phyloP scores from a whole-genome alignment of 1,140 invertebrate species.

The Lasioglossum baleicum region DNA sequence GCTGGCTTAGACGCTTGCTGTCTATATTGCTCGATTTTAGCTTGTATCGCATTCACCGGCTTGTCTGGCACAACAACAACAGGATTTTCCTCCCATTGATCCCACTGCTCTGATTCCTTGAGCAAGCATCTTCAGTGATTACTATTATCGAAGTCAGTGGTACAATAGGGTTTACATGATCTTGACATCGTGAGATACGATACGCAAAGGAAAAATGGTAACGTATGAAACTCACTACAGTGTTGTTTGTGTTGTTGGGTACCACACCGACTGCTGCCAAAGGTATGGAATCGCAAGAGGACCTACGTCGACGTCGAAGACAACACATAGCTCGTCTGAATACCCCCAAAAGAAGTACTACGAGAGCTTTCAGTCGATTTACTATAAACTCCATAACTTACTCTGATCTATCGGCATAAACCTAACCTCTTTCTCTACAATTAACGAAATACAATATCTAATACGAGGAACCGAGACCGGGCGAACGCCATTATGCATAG shows the following conservation, averaged over 20 bases:
- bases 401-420: conserved; percentile 37
- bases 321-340: conserved; percentile 81
- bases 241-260: conserved; percentile 71
- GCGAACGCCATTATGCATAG: conserved; percentile 27
- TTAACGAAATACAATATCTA: neutral
- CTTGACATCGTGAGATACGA: neutral
- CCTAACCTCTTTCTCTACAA: conserved; percentile 40
- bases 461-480: conserved; percentile 5
- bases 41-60: conserved; percentile 78
- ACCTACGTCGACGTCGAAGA: conserved; percentile 78
- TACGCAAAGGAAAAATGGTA: neutral
- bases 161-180: conserved; percentile 29
- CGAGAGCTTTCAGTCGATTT: conserved; percentile 78
- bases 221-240: conserved; percentile 48
- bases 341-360: conserved; percentile 77
- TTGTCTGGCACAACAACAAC: conserved; percentile 73
- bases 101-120: conserved; percentile 79
- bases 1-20: conserved; percentile 73
- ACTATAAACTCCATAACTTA: conserved; percentile 75
- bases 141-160: conserved; percentile 30
- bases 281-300: conserved; percentile 79
- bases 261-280: conserved; percentile 79
- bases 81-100: conserved; percentile 76
- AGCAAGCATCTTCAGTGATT: conserved; percentile 51
- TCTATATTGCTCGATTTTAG: conserved; percentile 81